A percentile compares a stretch with the other conserved stretches of the same genome.
Evolutionary conservation across 2,113 vertebrate species (phyloP).

Genomic region (Pao palembangensis): DNA sequence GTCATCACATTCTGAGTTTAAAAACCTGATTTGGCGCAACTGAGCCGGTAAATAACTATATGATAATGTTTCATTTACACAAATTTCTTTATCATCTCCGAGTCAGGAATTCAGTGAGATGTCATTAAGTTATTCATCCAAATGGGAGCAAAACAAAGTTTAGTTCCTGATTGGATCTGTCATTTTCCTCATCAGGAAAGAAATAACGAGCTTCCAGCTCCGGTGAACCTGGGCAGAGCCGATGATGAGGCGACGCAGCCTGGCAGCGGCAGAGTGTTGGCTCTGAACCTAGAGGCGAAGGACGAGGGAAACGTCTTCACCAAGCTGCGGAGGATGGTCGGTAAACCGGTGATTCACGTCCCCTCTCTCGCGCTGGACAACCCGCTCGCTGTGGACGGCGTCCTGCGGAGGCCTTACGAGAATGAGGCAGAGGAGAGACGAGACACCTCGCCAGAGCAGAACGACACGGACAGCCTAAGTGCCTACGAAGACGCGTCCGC

Average conservation of each 20-base stretch:
- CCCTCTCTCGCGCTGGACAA: slow-evolving; percentile 50
- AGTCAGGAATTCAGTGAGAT: no score
- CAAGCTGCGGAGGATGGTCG: slow-evolving; percentile 44
- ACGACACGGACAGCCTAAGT: slow-evolving; percentile 66
- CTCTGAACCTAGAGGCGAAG: background rate
- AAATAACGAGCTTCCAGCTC: slow-evolving; percentile 8
- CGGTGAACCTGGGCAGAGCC: background rate
- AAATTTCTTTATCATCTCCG: no score
- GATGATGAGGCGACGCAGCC: slow-evolving; percentile 2
- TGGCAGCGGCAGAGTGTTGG: slow-evolving; percentile 10
- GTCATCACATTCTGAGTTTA: slow-evolving; percentile 3
- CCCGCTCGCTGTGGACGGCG: slow-evolving; percentile 33
- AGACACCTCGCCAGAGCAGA: slow-evolving; percentile 31
- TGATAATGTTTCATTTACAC: no score
- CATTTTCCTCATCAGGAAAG: slow-evolving; percentile 51
- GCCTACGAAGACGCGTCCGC: slow-evolving; percentile 73
- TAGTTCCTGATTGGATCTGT: background rate
- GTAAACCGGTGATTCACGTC: slow-evolving; percentile 22
- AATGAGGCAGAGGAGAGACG: background rate
- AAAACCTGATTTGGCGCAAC: background rate
- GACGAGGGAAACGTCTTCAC: slow-evolving; percentile 5
- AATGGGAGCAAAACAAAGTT: no score
- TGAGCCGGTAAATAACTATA: no score
- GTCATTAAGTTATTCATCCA: no score
- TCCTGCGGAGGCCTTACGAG: slow-evolving; percentile 39